A percentile compares a stretch with the other conserved stretches of the same genome.
phyloP scores from a whole-genome alignment of 2,888 invertebrate species.

The Argyra leucocephala region DNA sequence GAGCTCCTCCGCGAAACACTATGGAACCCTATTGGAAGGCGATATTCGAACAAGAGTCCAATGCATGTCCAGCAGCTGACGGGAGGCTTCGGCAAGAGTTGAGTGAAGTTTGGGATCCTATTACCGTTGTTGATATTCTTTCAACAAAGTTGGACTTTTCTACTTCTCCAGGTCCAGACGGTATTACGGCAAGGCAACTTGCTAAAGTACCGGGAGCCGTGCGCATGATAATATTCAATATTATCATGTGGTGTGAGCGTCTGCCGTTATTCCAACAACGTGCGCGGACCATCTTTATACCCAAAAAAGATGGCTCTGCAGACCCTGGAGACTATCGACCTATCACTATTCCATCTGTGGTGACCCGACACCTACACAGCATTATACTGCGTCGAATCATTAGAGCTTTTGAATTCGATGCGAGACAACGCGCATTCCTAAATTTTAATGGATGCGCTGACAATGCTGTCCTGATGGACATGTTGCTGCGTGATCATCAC shows the following conservation, averaged over 20 bases:
- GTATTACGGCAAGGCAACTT: slow-evolving; percentile 10
- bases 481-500: not conserved
- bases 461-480: not conserved
- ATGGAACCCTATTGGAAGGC: slow-evolving; percentile 2
- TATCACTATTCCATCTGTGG: not conserved
- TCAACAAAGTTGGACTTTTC: not conserved
- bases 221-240: not conserved
- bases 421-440: not conserved
- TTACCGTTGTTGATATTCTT: not conserved
- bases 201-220: not conserved
- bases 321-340: not conserved
- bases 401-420: not conserved
- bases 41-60: not conserved
- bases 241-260: not conserved
- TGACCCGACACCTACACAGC: not conserved
- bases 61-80: not conserved
- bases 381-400: not conserved
- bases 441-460: not conserved
- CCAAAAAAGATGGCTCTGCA: not conserved
- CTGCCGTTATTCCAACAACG: not conserved
- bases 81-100: too few species aligned
- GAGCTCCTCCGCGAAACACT: not conserved
- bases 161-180: slow-evolving; percentile 1
- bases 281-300: not conserved
- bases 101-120: not conserved